Evolutionary conservation across 2,888 invertebrate species (phyloP), one percentile per base, ranked within the genome.

Genomic region (Amphimallon solstitiale): DNA sequence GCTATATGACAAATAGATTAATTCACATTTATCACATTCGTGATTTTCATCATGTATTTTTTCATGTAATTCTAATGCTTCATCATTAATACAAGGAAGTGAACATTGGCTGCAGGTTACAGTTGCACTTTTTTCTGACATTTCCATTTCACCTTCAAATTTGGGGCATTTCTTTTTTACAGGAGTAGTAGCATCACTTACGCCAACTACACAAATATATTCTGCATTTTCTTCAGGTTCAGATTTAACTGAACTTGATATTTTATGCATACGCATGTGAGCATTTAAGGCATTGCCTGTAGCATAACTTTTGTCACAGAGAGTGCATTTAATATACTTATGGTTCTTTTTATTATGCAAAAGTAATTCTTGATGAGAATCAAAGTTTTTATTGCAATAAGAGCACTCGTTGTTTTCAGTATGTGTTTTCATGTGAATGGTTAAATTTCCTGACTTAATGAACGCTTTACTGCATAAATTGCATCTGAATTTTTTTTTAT

Each of bases 301-400:
- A 17, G 54, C 23, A 21, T 54, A 64, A 21, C 46, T 56, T 54
- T 64, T 64, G n/a, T 56, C 64, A 29, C 64, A 64, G 23, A 64
- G n/a, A 34, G 52, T 45, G 37, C 64, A 64, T 40, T 52, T 63
- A 10, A 51, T 45, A 19, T 61, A 61, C 23, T 51, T 62, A 40
- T 62, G 62, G 1, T 38, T 38, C 17, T 37, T 37, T 62, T 51
- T 62, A 43, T 51, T 62, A 43, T 62, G 62, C 46, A 37, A 17
- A 2, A 62, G 15, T 51, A 62, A 23, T 17, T 62, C 62, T 17
- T 62, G 38, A 14, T 62, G 51, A 1, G 35, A 29, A 6, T 34
- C 49, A 35, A 49, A 62, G 38, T 62, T 62, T 23, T 15, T 49
- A 29, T 23, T 49, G 19, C 62, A 62, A 35, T 62, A 51, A 15